These are phyloP conservation scores for Anarsia innoxiella DNA, from an alignment of 2,888 invertebrate species.

Conservation along the genomic window DNA sequence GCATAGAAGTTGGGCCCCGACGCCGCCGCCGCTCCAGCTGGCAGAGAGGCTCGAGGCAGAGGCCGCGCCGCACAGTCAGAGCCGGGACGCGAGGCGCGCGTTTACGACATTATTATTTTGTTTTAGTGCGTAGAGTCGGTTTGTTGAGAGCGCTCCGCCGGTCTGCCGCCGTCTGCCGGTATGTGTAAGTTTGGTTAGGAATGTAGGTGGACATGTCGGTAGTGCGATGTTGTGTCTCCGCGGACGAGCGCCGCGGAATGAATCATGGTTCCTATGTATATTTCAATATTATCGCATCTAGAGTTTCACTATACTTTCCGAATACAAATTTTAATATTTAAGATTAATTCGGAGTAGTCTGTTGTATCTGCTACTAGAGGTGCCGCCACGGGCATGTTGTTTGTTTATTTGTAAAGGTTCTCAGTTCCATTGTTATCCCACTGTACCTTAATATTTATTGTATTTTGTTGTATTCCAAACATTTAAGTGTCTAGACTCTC, in stretches of 20 bases:
- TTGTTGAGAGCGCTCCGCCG: conserved; percentile 27
- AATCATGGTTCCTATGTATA: conserved; percentile 78
- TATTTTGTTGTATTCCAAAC: conserved; percentile 52
- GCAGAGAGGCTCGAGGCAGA: conserved; percentile 18
- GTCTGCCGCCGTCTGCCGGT: conserved; percentile 44
- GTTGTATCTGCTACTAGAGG: conserved; percentile 67
- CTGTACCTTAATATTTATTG: conserved; percentile 40
- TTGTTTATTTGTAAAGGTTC: conserved; percentile 55
- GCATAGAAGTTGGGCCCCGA: conserved; percentile 18
- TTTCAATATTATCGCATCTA: conserved; percentile 76
- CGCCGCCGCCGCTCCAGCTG: too few species aligned
- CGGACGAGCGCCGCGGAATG: conserved; percentile 66
- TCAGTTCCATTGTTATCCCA: conserved; percentile 35
- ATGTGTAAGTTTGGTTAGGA: conserved; percentile 56
- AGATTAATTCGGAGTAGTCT: conserved; percentile 74
- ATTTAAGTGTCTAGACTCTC: conserved; percentile 31
- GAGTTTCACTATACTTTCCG: conserved; percentile 75
- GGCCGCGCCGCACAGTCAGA: conserved; percentile 32
- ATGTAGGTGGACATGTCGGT: conserved; percentile 63
- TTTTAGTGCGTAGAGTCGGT: conserved; percentile 48
- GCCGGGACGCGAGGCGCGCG: conserved; percentile 67
- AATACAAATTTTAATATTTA: conserved; percentile 76
- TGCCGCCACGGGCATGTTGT: conserved; percentile 70
- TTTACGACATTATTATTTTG: conserved; percentile 67
- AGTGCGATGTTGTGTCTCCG: conserved; percentile 71